Conservation (phyloP, 1,140 invertebrate genomes). For the Goniozus legneri region DNA sequence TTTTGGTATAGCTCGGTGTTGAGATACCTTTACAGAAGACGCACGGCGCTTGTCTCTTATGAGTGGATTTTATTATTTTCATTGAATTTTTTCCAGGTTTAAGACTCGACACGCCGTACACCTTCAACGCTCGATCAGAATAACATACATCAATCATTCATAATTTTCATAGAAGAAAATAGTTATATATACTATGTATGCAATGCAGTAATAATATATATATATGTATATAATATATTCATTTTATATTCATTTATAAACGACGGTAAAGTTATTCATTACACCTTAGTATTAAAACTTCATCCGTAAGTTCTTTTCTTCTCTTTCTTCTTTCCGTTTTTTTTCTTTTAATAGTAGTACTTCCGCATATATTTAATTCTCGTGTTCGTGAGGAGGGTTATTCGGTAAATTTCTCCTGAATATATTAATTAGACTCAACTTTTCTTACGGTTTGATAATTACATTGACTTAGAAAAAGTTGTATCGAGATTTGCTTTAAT, state of each 20-base stretch:
- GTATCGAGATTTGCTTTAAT: too few relatives aligned
- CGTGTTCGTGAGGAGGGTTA: constrained; percentile 19
- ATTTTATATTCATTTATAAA: constrained; percentile 36
- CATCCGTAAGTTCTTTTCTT: constrained; percentile 9
- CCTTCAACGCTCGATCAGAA: constrained; percentile 28
- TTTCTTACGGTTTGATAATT: too few relatives aligned
- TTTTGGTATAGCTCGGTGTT: constrained; percentile 39
- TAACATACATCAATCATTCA: constrained; percentile 39
- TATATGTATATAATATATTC: constrained; percentile 24
- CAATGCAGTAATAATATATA: constrained; percentile 32
- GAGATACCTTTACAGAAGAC: constrained; percentile 32
- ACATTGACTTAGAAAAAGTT: too few relatives aligned
- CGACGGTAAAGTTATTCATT: constrained; percentile 40
- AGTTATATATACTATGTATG: constrained; percentile 42
- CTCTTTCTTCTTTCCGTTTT: constrained; percentile 6
- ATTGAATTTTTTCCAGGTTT: constrained; percentile 9
- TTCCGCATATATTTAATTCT: constrained; percentile 13
- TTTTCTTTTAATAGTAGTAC: constrained; percentile 9
- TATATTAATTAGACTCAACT: too few relatives aligned
- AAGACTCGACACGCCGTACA: constrained; percentile 7
- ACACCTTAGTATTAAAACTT: constrained; percentile 39
- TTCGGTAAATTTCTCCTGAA: too few relatives aligned
- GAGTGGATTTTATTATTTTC: constrained; percentile 1
- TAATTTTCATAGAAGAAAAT: constrained; percentile 49
- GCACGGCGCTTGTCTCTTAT: constrained; percentile 14